A percentile compares a stretch with the other conserved stretches of the same genome.
Conservation (phyloP, 37 sponge, comb jelly and placozoan species). For the Axinella damicornis region DNA sequence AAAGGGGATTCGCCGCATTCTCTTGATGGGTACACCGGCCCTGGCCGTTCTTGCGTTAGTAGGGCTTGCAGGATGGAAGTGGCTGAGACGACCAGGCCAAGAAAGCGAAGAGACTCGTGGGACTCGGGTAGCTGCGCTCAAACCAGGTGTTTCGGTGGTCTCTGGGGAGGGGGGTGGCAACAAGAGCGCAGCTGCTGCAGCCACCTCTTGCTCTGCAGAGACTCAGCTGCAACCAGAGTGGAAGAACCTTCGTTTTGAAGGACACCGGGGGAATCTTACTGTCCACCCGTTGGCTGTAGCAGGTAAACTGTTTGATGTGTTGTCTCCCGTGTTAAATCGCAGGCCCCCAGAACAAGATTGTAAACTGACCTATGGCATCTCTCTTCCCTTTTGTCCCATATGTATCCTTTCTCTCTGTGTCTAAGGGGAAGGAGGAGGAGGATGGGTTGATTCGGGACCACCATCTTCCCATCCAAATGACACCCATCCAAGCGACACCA, state of each 20-base stretch:
- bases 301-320: no score
- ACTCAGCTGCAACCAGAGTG: neutral
- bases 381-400: no score
- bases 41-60: conserved; percentile 25
- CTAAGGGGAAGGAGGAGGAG: no score
- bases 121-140: neutral
- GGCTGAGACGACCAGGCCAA: neutral
- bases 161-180: neutral
- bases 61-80: conserved; percentile 27
- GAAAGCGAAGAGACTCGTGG: neutral
- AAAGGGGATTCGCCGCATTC: conserved; percentile 3
- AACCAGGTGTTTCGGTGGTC: neutral
- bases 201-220: neutral
- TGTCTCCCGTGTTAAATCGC: no score
- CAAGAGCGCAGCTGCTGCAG: neutral
- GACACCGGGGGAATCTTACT: neutral
- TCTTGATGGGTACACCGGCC: conserved; percentile 30
- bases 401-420: no score
- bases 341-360: no score
- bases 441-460: no score
- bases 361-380: no score
- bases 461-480: no score
- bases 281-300: neutral
- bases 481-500: no score
- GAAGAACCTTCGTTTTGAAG: neutral